These are phyloP conservation scores for Lutraria lutraria DNA, from an alignment of 2,888 invertebrate species.

Conservation along the genomic window DNA sequence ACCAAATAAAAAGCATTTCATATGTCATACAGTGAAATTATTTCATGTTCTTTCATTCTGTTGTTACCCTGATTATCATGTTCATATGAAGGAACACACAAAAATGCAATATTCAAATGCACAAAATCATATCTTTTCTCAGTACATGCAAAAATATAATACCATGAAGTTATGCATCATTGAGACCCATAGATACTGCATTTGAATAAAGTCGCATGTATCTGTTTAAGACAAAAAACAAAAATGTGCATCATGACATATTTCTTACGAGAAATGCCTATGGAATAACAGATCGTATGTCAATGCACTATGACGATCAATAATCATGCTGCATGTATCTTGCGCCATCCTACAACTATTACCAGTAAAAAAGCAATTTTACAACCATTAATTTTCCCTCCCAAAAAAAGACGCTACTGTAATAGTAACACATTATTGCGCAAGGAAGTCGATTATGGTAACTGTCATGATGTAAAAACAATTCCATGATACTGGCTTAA, in stretches of 20 bases:
- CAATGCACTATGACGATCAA: constrained; percentile 18
- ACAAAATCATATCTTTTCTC: too few relatives aligned
- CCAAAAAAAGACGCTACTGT: not conserved
- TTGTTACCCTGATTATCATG: too few relatives aligned
- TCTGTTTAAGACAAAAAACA: too few relatives aligned
- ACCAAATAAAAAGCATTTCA: too few relatives aligned
- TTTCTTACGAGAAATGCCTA: constrained; percentile 4
- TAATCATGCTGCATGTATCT: constrained; percentile 2
- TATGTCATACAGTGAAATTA: too few relatives aligned
- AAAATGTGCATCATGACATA: not conserved
- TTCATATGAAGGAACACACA: too few relatives aligned
- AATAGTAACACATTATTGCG: not conserved
- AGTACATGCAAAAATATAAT: too few relatives aligned
- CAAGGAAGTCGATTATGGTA: not conserved
- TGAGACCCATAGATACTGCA: too few relatives aligned
- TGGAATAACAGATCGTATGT: not conserved
- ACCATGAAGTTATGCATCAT: too few relatives aligned
- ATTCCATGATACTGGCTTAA: not conserved
- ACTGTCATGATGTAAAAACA: constrained; percentile 9
- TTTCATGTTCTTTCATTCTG: too few relatives aligned
- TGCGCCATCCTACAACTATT: constrained; percentile 5
- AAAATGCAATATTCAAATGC: too few relatives aligned
- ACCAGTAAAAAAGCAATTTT: constrained; percentile 21
- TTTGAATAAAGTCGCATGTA: too few relatives aligned
- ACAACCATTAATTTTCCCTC: constrained; percentile 14